Conservation (phyloP, 2,113 vertebrate genomes). For the Donacobius atricapilla region DNA sequence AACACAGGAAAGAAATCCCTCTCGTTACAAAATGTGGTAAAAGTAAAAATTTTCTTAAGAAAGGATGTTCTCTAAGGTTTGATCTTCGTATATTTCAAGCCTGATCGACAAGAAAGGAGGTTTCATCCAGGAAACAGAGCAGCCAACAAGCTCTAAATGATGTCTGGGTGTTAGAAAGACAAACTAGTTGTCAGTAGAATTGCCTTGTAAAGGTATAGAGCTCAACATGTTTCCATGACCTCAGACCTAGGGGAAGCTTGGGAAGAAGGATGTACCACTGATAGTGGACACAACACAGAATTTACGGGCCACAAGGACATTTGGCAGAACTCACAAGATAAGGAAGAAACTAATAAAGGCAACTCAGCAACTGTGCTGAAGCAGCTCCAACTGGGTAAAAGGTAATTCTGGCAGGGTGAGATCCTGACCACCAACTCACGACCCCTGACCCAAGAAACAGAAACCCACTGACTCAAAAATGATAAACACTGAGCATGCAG, state of each 20-base stretch:
- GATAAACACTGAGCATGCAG: background rate
- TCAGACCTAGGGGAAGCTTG: background rate
- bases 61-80: background rate
- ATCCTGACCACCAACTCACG: accelerated
- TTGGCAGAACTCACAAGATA: background rate
- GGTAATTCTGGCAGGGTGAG: background rate
- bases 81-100: background rate
- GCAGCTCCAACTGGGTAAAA: background rate
- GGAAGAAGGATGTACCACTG: background rate
- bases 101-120: background rate
- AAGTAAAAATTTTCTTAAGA: background rate
- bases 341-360: background rate
- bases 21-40: background rate
- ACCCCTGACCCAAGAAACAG: background rate
- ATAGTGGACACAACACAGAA: background rate
- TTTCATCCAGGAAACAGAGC: background rate
- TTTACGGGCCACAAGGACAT: background rate
- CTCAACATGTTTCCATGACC: background rate
- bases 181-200: background rate
- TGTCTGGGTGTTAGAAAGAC: background rate
- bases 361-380: background rate
- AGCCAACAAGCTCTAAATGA: background rate
- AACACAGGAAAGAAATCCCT: background rate
- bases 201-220: background rate
- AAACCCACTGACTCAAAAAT: background rate